Conservation (phyloP, 2,888 invertebrate species). For the Atrina japonica region DNA sequence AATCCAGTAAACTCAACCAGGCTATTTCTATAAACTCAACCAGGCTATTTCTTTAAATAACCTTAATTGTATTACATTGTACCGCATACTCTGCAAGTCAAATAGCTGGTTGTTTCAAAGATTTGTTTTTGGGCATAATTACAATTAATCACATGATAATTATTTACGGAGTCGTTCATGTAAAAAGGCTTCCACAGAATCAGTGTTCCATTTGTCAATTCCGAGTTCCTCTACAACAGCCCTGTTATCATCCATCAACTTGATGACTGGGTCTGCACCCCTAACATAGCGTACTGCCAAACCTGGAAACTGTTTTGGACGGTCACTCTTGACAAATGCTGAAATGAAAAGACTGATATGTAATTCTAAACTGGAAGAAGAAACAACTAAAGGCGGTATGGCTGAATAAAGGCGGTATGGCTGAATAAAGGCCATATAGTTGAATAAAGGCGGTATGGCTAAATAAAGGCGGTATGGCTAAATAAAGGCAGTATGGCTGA, state of each 20-base stretch:
- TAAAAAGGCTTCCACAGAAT: constrained; percentile 97
- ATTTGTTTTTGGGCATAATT: constrained; percentile 4
- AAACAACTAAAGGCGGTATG: no score
- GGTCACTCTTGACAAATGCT: constrained; percentile 97
- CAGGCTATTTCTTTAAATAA: no score
- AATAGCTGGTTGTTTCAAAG: no score
- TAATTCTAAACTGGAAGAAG: not conserved
- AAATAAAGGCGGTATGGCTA: no score
- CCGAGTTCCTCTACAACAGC: constrained; percentile 92
- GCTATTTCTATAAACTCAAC: no score
- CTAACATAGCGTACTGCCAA: constrained; percentile 95
- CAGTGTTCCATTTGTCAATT: constrained; percentile 99
- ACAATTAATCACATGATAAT: constrained; percentile 10
- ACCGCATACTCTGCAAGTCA: no score
- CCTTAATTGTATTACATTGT: no score
- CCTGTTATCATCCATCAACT: constrained; percentile 89
- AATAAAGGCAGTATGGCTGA: no score
- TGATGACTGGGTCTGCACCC: constrained; percentile 96
- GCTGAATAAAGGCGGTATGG: no score
- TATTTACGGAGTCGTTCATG: constrained; percentile 87
- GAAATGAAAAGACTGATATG: constrained; percentile 65
- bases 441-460: no score
- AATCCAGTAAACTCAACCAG: no score
- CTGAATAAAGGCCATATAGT: not conserved
- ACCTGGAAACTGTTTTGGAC: constrained; percentile 94